Conservation (phyloP, 1,140 invertebrate genomes). For the Druon quercuslanigerum region DNA sequence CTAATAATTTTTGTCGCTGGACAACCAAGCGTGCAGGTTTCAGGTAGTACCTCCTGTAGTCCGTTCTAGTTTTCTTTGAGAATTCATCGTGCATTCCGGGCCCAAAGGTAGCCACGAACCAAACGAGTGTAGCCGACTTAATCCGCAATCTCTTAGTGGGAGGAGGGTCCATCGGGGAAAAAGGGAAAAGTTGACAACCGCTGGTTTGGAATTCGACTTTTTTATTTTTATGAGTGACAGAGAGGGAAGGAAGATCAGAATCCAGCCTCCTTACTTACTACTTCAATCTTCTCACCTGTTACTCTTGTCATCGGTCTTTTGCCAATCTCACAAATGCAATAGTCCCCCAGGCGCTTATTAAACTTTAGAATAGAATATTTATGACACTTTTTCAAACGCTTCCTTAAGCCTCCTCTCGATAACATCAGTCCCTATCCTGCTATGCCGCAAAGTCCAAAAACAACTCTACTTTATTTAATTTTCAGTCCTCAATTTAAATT, state of each 20-base stretch:
- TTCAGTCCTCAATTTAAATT: too few species aligned
- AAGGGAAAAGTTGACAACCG: slow-evolving; percentile 21
- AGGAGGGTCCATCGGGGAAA: background rate
- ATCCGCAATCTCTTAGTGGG: slow-evolving; percentile 24
- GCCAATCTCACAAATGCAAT: slow-evolving; percentile 7
- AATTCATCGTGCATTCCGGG: slow-evolving; percentile 15
- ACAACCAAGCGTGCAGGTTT: background rate
- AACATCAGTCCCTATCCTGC: too few species aligned
- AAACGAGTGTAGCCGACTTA: slow-evolving; percentile 23
- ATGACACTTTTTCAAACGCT: background rate
- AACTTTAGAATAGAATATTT: slow-evolving; percentile 12
- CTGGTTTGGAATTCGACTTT: slow-evolving; percentile 29
- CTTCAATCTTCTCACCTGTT: slow-evolving; percentile 21
- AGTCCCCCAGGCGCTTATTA: background rate
- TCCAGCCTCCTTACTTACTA: background rate
- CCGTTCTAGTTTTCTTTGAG: slow-evolving; percentile 29
- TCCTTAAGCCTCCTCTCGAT: too few species aligned
- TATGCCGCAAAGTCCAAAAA: too few species aligned
- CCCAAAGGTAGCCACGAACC: slow-evolving; percentile 25
- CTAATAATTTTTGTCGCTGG: background rate
- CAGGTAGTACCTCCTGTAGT: slow-evolving; percentile 1
- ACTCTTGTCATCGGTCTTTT: slow-evolving; percentile 29
- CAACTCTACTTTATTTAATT: too few species aligned
- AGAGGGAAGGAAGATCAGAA: slow-evolving; percentile 24
- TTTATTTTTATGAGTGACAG: slow-evolving; percentile 29